phyloP scores from a whole-genome alignment of 2,113 vertebrate species.

The Lonchura striata region DNA sequence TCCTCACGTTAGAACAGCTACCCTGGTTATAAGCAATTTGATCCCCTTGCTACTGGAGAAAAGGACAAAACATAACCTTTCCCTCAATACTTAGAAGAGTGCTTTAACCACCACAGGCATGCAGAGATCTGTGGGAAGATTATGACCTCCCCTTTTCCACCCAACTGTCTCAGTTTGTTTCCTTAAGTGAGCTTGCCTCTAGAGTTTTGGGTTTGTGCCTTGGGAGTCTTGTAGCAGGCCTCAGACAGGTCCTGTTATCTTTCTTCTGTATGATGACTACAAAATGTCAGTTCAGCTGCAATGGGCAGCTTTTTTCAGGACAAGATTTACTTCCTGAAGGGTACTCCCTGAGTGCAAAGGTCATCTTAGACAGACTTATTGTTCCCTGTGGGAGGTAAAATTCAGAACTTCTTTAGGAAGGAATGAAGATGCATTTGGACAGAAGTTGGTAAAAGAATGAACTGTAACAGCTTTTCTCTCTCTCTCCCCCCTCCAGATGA shows the following conservation, averaged over 20 bases:
- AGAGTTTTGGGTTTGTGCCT: neutral
- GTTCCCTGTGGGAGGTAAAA: neutral
- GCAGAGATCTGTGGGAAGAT: neutral
- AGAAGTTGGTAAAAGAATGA: neutral
- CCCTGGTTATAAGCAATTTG: neutral
- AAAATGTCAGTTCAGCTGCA: neutral
- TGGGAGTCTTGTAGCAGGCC: neutral
- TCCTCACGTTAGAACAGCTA: neutral
- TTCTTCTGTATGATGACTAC: neutral
- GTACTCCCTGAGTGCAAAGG: neutral
- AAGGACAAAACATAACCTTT: neutral
- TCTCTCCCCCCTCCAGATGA: neutral
- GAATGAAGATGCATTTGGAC: neutral
- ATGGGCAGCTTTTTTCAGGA: neutral
- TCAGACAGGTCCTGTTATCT: neutral
- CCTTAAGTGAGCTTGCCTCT: neutral
- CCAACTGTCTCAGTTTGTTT: neutral
- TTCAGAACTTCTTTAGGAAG: neutral
- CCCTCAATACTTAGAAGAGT: neutral
- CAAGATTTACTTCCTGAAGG: neutral
- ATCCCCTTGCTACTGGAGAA: neutral
- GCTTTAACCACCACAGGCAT: neutral
- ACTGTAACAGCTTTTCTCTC: neutral
- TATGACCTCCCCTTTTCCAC: accelerated
- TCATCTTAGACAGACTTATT: neutral